phyloP scores from a whole-genome alignment of 2,797 vertebrate genomes.

The Hemibagrus guttatus region DNA sequence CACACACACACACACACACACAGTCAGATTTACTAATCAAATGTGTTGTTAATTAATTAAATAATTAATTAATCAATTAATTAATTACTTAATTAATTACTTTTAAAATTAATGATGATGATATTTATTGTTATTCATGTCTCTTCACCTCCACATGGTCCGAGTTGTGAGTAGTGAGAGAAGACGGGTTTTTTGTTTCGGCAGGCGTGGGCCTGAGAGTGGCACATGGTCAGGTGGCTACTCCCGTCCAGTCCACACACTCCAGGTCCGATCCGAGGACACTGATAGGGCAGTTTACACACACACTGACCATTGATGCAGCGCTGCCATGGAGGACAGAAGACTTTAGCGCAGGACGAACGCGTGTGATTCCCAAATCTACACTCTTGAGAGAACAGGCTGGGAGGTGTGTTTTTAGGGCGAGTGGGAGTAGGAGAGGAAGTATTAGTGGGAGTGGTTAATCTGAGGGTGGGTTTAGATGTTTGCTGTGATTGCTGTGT shows the following conservation, averaged over 20 bases:
- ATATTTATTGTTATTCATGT: background rate
- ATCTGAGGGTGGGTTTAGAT: background rate
- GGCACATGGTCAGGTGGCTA: constrained; percentile 80
- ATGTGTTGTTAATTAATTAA: too few relatives aligned
- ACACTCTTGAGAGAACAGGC: constrained; percentile 70
- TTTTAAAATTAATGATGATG: too few relatives aligned
- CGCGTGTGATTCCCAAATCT: constrained; percentile 71
- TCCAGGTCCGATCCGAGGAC: constrained; percentile 64
- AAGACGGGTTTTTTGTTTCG: constrained; percentile 60
- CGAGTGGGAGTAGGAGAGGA: too few relatives aligned
- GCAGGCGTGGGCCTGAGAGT: constrained; percentile 79
- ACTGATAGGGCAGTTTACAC: constrained; percentile 88
- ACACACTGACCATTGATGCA: constrained; percentile 74
- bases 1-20: background rate
- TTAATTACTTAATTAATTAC: too few relatives aligned
- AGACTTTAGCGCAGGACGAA: constrained; percentile 82
- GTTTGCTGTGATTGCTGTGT: too few relatives aligned
- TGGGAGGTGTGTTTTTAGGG: background rate
- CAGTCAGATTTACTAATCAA: too few relatives aligned
- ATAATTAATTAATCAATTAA: too few relatives aligned
- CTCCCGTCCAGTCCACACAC: constrained; percentile 71
- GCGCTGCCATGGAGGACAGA: constrained; percentile 84
- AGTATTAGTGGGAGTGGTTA: too few relatives aligned
- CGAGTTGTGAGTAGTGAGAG: constrained; percentile 65
- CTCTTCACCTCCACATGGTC: constrained; percentile 60